Conservation (phyloP, 2,797 vertebrate species). For the Manis javanica region DNA sequence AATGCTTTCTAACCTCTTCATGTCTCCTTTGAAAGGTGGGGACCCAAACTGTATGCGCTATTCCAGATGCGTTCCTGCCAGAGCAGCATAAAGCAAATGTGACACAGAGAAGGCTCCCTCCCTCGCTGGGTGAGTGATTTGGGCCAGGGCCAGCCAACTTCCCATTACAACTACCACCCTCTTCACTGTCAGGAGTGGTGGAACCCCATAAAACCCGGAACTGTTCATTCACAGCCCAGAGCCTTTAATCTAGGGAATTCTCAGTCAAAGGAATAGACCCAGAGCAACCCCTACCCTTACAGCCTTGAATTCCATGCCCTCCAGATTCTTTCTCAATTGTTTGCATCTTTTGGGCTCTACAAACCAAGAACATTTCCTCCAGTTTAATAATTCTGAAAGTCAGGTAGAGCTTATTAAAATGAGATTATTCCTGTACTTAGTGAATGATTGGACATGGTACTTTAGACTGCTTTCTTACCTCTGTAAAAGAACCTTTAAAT, state of each 20-base stretch:
- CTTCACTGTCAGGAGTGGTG: not conserved
- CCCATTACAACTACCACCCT: not conserved
- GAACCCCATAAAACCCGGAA: not conserved
- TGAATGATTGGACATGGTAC: not conserved
- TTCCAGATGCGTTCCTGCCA: conserved; percentile 82
- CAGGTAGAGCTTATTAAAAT: not conserved
- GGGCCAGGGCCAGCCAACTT: not conserved
- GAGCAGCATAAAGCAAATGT: conserved; percentile 81
- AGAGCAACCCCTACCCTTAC: fast-evolving
- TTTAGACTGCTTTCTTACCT: not conserved
- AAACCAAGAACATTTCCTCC: not conserved
- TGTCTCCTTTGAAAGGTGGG: conserved; percentile 81
- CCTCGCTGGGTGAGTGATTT: conserved; percentile 60
- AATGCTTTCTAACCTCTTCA: conserved; percentile 61
- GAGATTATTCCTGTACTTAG: not conserved
- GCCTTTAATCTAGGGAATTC: no score
- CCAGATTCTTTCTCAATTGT: not conserved
- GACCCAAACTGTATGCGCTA: conserved; percentile 80
- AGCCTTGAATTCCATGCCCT: no score
- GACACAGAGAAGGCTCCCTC: not conserved
- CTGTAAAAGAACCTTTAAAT: not conserved
- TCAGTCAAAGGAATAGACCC: not conserved
- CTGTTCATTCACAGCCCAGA: no score
- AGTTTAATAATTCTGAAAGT: not conserved
- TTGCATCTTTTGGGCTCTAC: not conserved